These are phyloP conservation scores for Beris chalybata DNA, from an alignment of 2,888 invertebrate genomes.

Conservation along the genomic window DNA sequence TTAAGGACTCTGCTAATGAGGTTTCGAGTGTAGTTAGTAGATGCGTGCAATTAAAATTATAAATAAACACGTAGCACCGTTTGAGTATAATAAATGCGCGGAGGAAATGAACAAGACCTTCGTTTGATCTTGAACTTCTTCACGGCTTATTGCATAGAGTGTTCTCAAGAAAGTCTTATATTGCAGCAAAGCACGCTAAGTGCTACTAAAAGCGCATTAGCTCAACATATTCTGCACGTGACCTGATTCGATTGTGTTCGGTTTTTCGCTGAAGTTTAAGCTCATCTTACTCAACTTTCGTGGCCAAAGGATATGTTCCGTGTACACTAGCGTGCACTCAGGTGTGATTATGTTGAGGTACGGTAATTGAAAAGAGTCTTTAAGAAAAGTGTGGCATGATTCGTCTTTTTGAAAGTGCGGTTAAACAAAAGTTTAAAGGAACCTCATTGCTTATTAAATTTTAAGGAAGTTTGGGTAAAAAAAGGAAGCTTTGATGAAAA, in stretches of 20 bases:
- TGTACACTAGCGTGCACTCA: slow-evolving; percentile 6
- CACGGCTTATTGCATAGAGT: neutral
- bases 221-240: slow-evolving; percentile 16
- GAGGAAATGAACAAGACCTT: too few relatives aligned
- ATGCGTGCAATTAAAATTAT: too few relatives aligned
- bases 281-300: too few relatives aligned
- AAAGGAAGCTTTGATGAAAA: neutral
- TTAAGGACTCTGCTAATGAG: too few relatives aligned
- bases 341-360: slow-evolving; percentile 6
- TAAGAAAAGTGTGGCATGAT: slow-evolving; percentile 5
- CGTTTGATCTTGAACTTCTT: slow-evolving; percentile 21
- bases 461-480: neutral
- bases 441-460: neutral
- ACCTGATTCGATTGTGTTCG: slow-evolving; percentile 12
- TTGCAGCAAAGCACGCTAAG: slow-evolving; percentile 11
- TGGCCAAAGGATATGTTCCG: too few relatives aligned
- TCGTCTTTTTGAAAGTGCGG: neutral
- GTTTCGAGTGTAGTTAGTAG: too few relatives aligned
- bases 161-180: neutral
- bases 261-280: neutral
- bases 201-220: slow-evolving; percentile 14
- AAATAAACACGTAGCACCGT: too few relatives aligned
- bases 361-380: slow-evolving; percentile 3
- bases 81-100: too few relatives aligned
- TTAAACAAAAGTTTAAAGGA: neutral